Evolutionary conservation across 2,888 invertebrate species (phyloP), one percentile per base, ranked within the genome.

Genomic region (Sarcophaga variegata): DNA sequence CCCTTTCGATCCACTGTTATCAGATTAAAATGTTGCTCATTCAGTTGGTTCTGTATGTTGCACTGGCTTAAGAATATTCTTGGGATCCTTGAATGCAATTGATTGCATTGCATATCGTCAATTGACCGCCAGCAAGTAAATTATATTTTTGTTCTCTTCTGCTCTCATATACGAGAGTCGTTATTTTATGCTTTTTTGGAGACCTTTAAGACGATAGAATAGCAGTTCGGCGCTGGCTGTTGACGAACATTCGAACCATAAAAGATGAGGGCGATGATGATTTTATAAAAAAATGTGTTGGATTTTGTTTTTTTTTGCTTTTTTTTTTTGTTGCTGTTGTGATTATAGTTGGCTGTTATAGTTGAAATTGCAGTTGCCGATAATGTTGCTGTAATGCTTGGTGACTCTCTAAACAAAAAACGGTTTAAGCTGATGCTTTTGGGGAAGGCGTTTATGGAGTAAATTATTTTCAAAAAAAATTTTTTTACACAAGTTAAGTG

Each of bases 1-100:
- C 91, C 91, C 91, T 91, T 91, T 90, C 90, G 91, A 91, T 91
- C 90, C 90, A 90, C 83, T 91, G 90, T 90, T 91, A 91, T 91
- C 91, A 90, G 91, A 91, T 91, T 90, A 90, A 88, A 87, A 87
- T 87, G 85, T 85, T 82, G 85, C 69, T 84, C 60, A 60, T 87
- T 77, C 12, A n/a, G 45, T 81, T 76, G 37, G 17, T 67, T 78
- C 62, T 70, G 63, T 37, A 25, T 63, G 54, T 14, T 49, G 67
- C 67, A 62, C 10, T 59, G n/a, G 20, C 62, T 22, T 3, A 69
- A 66, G 74, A 81, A 86, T 83, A 81, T 78, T 81, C 54, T 37
- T 22, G 54, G 76, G 66, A 37, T 74, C 81, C 77, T 72, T 78
- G 54, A 82, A 82, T 83, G 72, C 82, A 86, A 82, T 86, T 86